A percentile compares a stretch with the other conserved stretches of the same genome.
Evolutionary conservation across 2,113 vertebrate species (phyloP).

Genomic region (Nannospalax galili): DNA sequence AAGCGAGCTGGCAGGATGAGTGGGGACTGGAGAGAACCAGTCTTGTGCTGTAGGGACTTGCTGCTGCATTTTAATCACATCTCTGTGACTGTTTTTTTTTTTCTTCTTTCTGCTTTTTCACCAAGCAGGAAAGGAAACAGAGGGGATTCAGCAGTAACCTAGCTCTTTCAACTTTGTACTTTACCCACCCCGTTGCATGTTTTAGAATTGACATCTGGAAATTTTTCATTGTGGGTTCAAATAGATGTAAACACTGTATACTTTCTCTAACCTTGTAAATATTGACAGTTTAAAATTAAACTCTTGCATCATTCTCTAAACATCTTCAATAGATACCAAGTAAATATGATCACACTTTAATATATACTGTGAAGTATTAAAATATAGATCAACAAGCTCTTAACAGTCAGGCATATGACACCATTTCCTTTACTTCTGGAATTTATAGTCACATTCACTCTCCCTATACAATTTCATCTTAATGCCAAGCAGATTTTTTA

Average conservation of each 20-base stretch:
- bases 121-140: constrained; percentile 63
- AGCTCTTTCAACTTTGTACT: constrained; percentile 52
- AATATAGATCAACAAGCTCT: constrained; percentile 19
- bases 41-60: constrained; percentile 56
- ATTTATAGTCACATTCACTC: background rate
- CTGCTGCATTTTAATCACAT: constrained; percentile 79
- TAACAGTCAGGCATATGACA: background rate
- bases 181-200: background rate
- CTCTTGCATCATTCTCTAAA: constrained; percentile 51
- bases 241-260: constrained; percentile 20
- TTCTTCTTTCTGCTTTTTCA: constrained; percentile 52
- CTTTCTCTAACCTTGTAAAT: constrained; percentile 65
- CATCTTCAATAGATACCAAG: constrained; percentile 16
- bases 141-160: constrained; percentile 51
- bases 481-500: constrained; percentile 15
- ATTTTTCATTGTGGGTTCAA: constrained; percentile 50
- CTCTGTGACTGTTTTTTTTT: constrained; percentile 55
- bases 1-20: constrained; percentile 74
- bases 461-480: constrained; percentile 26
- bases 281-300: constrained; percentile 62
- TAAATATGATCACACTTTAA: constrained; percentile 25
- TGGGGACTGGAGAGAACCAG: constrained; percentile 62
- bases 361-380: constrained; percentile 5
- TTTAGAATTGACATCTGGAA: constrained; percentile 55
- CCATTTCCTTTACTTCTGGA: constrained; percentile 32